phyloP scores from a whole-genome alignment of 2,888 invertebrate genomes.

The Scelioninae gen. 2 region DNA sequence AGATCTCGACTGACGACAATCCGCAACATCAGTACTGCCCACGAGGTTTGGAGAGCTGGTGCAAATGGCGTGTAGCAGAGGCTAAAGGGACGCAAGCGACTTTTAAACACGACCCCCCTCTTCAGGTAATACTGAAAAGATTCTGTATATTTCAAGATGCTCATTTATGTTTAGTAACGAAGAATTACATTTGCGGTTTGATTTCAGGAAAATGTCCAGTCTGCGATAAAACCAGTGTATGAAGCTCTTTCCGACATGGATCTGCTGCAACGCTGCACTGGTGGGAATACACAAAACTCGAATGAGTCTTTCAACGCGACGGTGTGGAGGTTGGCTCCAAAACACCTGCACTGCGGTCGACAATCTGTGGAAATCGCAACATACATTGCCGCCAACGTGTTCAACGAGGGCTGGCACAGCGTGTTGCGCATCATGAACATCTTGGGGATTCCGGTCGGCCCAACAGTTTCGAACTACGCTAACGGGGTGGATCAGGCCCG shows the following conservation, averaged over 20 bases:
- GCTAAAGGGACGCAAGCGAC: too few relatives aligned
- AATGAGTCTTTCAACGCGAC: slow-evolving; percentile 26
- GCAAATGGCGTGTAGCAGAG: too few relatives aligned
- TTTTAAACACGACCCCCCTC: too few relatives aligned
- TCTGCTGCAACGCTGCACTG: too few relatives aligned
- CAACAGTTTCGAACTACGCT: slow-evolving; percentile 1
- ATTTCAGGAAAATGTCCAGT: slow-evolving; percentile 25
- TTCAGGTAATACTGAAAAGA: too few relatives aligned
- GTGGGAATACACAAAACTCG: too few relatives aligned
- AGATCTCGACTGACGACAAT: slow-evolving; percentile 4
- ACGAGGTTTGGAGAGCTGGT: neutral
- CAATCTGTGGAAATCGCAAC: slow-evolving; percentile 33
- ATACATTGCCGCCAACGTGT: slow-evolving; percentile 27
- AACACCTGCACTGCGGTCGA: slow-evolving; percentile 26
- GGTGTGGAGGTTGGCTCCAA: slow-evolving; percentile 30
- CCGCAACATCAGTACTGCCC: slow-evolving; percentile 3
- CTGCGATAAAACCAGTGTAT: slow-evolving; percentile 34
- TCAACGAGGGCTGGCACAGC: slow-evolving; percentile 18
- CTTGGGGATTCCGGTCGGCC: slow-evolving; percentile 19
- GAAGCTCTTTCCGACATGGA: slow-evolving; percentile 21
- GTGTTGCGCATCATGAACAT: slow-evolving; percentile 23
- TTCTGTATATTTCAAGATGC: too few relatives aligned
- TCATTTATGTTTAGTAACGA: too few relatives aligned
- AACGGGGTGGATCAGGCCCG: neutral
- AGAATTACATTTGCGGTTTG: slow-evolving; percentile 21